Base-by-base conservation (phyloP, 2,888 invertebrate species). In the Allolobophora icterica region DNA sequence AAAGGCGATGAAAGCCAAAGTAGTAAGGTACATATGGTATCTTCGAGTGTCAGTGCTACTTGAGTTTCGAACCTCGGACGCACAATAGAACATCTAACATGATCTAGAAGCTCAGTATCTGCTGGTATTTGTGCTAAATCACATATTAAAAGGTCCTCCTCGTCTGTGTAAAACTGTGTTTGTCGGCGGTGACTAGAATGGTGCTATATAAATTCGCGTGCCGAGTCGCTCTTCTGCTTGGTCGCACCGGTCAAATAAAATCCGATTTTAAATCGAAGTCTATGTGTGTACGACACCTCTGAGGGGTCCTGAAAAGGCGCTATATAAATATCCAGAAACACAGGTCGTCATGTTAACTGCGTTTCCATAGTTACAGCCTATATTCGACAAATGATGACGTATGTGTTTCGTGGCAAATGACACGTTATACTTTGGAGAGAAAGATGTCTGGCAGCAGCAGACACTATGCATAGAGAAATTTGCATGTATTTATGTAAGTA, bases 241-340 rank as follows among this genome's bases (percentile, higher is more conserved):
- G 71, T 30, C 71, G 30, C 71, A n/a, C 11, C n/a, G 71, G 71
- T 71, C 71, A 30, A 71, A 71, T 71, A 71, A 71, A 71, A n/a
- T 71, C 71, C 71, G 24, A 71, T 71, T 71, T 71, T 1, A 71
- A 71, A 71, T 71, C n/a, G 71, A 71, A 71, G 30, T 71, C 71
- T 71, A 71, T 71, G 30, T 24, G 58, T 30, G 24, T 52, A n/a
- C 71, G 71, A 71, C 71, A n/a, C 71, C 71, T 71, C 71, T n/a
- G 71, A 71, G 71, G 30, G 71, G n/a, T n/a, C n/a, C 30, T n/a
- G 21, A 71, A 24, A 71, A 30, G 71, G 71, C 71, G 71, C n/a
- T 71, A 71, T 71, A 71, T 30, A n/a, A 71, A 71, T 71, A 71
- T 71, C 71, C 71, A 71, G 71, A 71, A 71, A n/a, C 71, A 71